A percentile compares a stretch with the other conserved stretches of the same genome.
Evolutionary conservation across 2,888 invertebrate genomes (phyloP).

Genomic region (Alloplasta piceator): DNA sequence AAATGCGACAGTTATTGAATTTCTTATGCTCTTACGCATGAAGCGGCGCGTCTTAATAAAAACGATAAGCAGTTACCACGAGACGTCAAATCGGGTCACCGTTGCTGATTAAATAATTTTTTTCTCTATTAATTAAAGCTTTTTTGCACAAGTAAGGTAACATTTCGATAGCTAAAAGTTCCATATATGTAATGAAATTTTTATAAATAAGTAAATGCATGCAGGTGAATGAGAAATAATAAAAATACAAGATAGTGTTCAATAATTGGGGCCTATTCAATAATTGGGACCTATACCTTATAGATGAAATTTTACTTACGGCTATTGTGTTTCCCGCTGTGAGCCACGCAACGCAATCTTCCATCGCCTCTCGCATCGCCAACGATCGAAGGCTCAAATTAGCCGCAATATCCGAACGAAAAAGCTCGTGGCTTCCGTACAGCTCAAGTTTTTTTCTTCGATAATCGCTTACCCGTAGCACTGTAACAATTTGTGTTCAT

Average conservation of each 20-base stretch:
- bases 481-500: slow-evolving; percentile 84
- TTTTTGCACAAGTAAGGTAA: too few relatives aligned
- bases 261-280: too few relatives aligned
- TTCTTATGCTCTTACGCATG: slow-evolving; percentile 12
- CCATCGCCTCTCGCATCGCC: slow-evolving; percentile 93
- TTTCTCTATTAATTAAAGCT: too few relatives aligned
- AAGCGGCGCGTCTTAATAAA: too few relatives aligned
- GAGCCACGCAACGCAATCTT: slow-evolving; percentile 93
- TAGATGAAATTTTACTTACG: slow-evolving; percentile 84
- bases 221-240: too few relatives aligned
- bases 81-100: too few relatives aligned
- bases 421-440: slow-evolving; percentile 94
- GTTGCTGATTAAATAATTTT: too few relatives aligned
- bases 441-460: slow-evolving; percentile 92
- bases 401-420: slow-evolving; percentile 92
- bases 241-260: too few relatives aligned
- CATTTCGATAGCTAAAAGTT: too few relatives aligned
- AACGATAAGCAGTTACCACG: too few relatives aligned
- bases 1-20: background rate
- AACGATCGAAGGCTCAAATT: slow-evolving; percentile 92
- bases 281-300: slow-evolving; percentile 27
- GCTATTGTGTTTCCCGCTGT: slow-evolving; percentile 91
- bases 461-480: slow-evolving; percentile 97
- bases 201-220: too few relatives aligned
- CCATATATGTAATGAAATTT: too few relatives aligned